Conservation (phyloP, 2,888 invertebrate genomes). For the Heliconius charithonia region DNA sequence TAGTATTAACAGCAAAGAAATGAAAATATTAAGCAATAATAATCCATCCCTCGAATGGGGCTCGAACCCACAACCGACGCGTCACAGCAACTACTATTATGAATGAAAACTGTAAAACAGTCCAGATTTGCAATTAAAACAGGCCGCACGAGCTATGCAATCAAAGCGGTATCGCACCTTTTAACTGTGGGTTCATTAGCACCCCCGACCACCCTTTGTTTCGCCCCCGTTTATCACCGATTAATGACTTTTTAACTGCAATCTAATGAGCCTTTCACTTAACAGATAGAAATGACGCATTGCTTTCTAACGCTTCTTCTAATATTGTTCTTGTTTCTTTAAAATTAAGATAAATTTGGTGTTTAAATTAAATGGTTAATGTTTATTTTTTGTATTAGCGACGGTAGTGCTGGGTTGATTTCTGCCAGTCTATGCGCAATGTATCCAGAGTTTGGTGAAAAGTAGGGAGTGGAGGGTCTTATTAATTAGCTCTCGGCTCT, state of each 20-base stretch:
- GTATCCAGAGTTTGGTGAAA: too few species aligned
- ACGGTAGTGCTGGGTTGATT: too few species aligned
- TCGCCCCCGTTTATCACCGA: conserved; percentile 48
- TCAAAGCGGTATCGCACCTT: conserved; percentile 28
- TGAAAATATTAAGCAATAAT: too few species aligned
- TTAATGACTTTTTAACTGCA: conserved; percentile 51
- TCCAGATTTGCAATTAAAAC: conserved; percentile 11
- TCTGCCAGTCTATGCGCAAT: too few species aligned
- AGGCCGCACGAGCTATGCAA: conserved; percentile 26
- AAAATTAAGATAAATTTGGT: not conserved
- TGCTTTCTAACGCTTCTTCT: conserved; percentile 5
- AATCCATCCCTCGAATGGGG: too few species aligned
- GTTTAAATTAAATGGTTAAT: not conserved
- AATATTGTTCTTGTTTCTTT: not conserved
- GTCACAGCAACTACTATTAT: too few species aligned
- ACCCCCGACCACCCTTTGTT: conserved; percentile 44
- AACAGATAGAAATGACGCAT: conserved; percentile 35
- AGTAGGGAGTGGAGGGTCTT: too few species aligned
- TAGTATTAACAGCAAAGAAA: too few species aligned
- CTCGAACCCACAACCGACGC: too few species aligned
- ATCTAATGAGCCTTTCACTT: conserved; percentile 48
- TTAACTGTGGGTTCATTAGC: conserved; percentile 43
- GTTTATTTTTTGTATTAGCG: too few species aligned
- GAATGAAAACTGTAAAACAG: conserved; percentile 3
- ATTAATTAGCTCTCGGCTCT: too few species aligned